Percentiles rank a stretch among this genome's conserved stretches.
These are phyloP conservation scores for Aegotheles bennettii DNA, from an alignment of 2,113 vertebrate genomes.

Conservation along the genomic window DNA sequence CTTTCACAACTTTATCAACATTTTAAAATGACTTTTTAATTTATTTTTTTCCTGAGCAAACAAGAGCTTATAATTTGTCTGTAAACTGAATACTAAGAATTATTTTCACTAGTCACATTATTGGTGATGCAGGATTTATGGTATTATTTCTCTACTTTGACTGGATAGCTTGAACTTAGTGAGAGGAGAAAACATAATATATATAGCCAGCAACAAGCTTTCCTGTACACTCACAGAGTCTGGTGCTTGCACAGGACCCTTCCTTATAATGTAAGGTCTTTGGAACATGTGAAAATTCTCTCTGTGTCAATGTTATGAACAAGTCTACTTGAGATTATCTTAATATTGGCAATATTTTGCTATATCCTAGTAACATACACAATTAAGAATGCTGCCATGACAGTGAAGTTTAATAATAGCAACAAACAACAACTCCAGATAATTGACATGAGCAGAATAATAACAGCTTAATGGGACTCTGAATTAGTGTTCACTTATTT, in stretches of 20 bases:
- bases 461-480: background rate
- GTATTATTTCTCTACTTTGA: background rate
- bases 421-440: background rate
- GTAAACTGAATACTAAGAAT: background rate
- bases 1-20: background rate
- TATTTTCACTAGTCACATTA: background rate
- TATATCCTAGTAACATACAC: background rate
- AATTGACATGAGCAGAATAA: background rate
- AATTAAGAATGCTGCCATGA: background rate
- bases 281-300: background rate
- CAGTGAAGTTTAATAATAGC: background rate
- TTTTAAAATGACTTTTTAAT: background rate
- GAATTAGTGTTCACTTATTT: background rate
- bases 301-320: background rate
- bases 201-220: background rate
- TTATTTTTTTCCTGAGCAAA: background rate
- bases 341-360: background rate
- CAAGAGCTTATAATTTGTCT: background rate
- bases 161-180: background rate
- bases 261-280: background rate
- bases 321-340: background rate
- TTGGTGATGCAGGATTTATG: background rate
- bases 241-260: background rate
- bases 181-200: background rate
- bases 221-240: background rate